Evolutionary conservation across 1,140 invertebrate species (phyloP), one percentile per base, ranked within the genome.

Genomic region (Pollicipes pollicipes): DNA sequence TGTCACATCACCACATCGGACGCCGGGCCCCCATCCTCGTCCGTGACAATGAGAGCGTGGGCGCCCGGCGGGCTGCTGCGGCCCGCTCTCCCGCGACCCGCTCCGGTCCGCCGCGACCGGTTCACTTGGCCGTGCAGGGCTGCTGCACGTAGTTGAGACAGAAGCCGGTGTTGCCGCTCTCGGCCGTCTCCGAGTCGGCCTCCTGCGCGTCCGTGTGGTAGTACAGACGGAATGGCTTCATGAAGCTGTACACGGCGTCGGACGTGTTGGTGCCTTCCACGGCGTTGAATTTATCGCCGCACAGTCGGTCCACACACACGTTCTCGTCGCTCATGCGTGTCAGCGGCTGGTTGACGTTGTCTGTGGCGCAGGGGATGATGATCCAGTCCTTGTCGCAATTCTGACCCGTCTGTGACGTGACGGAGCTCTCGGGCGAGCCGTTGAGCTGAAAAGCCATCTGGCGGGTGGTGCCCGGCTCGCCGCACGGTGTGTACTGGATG

Each of bases 121-220:
- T 21, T 58, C 17, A 6, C 35, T 58, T 66, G 2, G 69, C 45
- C 21, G 87, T 90, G 76, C 90, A 92, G 0, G 89, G 89, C 76
- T 91, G 89, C 78, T 91, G 90, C 3, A 90, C 83, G 74, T 89
- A 92, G 76, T 90, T 88, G 0, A 92, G 77, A 74, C 89, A 91
- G 76, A 90, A 92, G 3, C 90, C 90, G 73, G 86, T 81, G 77
- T 91, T 77, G 70, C 58, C 63, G 17, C 13, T 30, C 29, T 74
- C 73, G 0, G 31, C 24, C 4, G 66, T 66, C 64, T 32, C 66
- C 27, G 69, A 64, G 66, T 29, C 72, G 21, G 66, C 73, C 69
- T 76, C 75, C 8, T 68, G 64, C 32, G 45, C 37, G 67, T 76
- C 73, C 29, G 75, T 76, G 70, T 76, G 74, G 30, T 74, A 75